Conservation (phyloP, 2,113 vertebrate species). For the Nansenia antarctica region DNA sequence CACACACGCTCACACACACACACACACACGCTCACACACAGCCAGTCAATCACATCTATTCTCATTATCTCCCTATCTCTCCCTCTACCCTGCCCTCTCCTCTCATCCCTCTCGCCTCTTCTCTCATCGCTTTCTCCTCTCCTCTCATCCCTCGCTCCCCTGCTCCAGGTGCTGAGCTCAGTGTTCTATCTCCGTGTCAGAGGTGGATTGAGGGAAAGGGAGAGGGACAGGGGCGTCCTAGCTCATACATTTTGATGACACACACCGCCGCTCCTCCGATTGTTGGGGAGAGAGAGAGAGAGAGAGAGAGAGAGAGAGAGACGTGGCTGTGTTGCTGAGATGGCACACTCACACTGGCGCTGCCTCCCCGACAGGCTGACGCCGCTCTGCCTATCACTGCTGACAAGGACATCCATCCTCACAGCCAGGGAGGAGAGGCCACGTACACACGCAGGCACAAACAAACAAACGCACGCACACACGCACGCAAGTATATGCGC, state of each 20-base stretch:
- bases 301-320: background rate
- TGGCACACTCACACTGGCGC: background rate
- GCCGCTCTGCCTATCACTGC: background rate
- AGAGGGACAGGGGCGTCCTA: background rate
- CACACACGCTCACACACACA: too few relatives aligned
- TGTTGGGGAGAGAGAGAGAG: too few relatives aligned
- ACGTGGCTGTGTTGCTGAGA: background rate
- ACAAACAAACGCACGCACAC: background rate
- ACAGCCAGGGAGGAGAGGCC: background rate
- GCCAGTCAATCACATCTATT: background rate
- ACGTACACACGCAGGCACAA: background rate
- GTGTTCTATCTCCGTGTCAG: background rate
- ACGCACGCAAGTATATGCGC: background rate
- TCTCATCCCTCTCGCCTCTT: background rate
- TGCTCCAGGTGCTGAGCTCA: constrained; percentile 2
- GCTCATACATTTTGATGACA: background rate
- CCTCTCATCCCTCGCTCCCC: background rate
- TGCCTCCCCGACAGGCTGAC: background rate
- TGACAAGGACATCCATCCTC: background rate
- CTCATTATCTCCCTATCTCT: background rate
- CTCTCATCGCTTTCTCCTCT: background rate
- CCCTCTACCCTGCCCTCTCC: background rate
- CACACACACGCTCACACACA: too few relatives aligned
- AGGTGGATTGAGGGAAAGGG: background rate
- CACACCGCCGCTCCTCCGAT: background rate